Evolutionary conservation across 2,888 invertebrate genomes (phyloP).

Genomic region (Pinctada fucata): DNA sequence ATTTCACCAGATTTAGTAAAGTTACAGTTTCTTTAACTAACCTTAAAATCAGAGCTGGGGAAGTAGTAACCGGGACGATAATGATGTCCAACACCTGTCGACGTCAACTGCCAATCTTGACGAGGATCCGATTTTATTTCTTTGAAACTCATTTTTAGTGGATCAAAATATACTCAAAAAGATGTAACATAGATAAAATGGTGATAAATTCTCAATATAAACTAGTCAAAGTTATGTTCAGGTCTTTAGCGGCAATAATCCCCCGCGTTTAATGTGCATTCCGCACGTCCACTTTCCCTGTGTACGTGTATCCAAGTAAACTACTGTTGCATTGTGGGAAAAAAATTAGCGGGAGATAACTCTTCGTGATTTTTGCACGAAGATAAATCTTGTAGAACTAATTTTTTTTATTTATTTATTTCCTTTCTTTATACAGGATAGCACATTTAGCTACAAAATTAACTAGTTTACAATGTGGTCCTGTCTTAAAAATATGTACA

Average conservation of each 20-base stretch:
- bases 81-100: conserved; percentile 76
- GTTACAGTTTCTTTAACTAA: conserved; percentile 42
- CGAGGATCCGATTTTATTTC: conserved; percentile 61
- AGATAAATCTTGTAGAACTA: too few species aligned
- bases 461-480: too few species aligned
- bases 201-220: neutral
- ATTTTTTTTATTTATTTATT: too few species aligned
- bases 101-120: conserved; percentile 74
- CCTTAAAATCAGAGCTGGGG: conserved; percentile 75
- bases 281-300: conserved; percentile 15
- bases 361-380: neutral
- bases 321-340: conserved; percentile 44
- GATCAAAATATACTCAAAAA: conserved; percentile 15
- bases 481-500: too few species aligned
- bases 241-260: neutral
- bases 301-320: conserved; percentile 57
- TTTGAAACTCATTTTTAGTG: conserved; percentile 58
- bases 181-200: neutral
- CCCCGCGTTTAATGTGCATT: neutral
- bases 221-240: neutral
- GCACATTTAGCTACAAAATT: too few species aligned
- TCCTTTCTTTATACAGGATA: too few species aligned
- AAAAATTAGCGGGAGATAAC: conserved; percentile 6
- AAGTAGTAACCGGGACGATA: conserved; percentile 76
- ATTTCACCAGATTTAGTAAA: too few species aligned